Evolutionary conservation across 2,797 vertebrate species (phyloP), one percentile per base, ranked within the genome.

Genomic region (Enteromius anoplus): DNA sequence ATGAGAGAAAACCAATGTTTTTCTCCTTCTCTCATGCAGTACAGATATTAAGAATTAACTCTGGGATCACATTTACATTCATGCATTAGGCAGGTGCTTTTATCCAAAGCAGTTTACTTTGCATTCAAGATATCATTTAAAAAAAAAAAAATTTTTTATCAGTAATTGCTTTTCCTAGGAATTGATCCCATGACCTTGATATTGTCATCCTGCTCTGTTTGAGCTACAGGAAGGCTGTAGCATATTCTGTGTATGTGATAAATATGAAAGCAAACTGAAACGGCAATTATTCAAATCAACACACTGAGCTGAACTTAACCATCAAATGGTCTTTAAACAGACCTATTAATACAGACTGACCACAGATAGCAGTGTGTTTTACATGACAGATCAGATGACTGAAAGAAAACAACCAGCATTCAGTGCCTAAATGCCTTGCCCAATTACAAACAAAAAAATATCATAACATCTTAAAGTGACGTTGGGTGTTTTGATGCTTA

Each of bases 231-330:
- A 32, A 32, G 26, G 26, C 60, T 32, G 60, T 32, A 1, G 26
- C 26, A 17, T 64, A 40, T 12, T 45, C 40, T 23, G 68, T 23
- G 21, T 70, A 70, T 12, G 37, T 3, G 40, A 70, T 70, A 45
- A 40, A 37, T 66, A 21, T 11, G 23, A 81, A 70, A 84, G 21
- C 45, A 45, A 51, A 37, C 62, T 60, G 29, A 84, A 19, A 49
- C 3, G 21, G 55, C 23, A 76, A 82, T 81, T 85, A 85, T 82
- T 85, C 73, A 85, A 82, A 85, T 81, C 42, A 62, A 40, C 37
- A 53, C 9, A 55, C 8, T 78, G 2, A 53, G 53, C 47, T 72
- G 14, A 29, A 82, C 69, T 81, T 75, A 77, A 58, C 58, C 66
- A 26, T 19, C 51, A 37, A 37, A 73, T 32, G 75, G 23, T 66